Base-by-base conservation (phyloP, 1,140 invertebrate genomes). In the Harpegnathos saltator region DNA sequence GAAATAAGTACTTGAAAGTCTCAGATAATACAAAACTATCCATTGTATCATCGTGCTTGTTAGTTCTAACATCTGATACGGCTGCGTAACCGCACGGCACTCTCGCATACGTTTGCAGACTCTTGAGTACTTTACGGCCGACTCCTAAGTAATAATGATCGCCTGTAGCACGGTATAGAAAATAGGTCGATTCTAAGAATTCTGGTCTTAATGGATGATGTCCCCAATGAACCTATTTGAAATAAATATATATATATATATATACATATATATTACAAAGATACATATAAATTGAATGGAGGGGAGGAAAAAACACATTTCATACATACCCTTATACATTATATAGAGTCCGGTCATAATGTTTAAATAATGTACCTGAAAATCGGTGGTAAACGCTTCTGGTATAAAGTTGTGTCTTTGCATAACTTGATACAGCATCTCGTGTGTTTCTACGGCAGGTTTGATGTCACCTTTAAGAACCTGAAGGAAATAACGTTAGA, bases 131-230 rank as follows among this genome's bases (percentile, higher is more conserved):
- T 71, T 97, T 97, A 90, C 97, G 97, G 1, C 98, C 99, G 5
- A 99, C 99, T 90, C 98, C 96, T 62, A 99, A 95, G 93, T 99
- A 99, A 94, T 99, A 98, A 83, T 97, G 97, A 95, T 99, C 99
- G 48, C 97, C 97, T 1, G 99, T 99, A 1, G 99, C 99, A 91
- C 97, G 96, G 93, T 99, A 99, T 7, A 99, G 94, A 91, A 99
- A 99, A 92, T 99, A 99, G 0, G 99, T 99, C 0, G 98, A 99
- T 94, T 99, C 99, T 26, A 99, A 95, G 94, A 99, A 99, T 94
- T 99, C 99, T 9, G 99, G 99, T 69, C 99, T 95, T 2, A 99
- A 94, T 9, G 98, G 98, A 95, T 99, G 98, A 93, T 99, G 98
- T 15, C 97, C 98, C 99, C 99, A 99, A 91, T 99, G 98, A 0